phyloP scores from a whole-genome alignment of 2,888 invertebrate species.

The Cinara cedri region DNA sequence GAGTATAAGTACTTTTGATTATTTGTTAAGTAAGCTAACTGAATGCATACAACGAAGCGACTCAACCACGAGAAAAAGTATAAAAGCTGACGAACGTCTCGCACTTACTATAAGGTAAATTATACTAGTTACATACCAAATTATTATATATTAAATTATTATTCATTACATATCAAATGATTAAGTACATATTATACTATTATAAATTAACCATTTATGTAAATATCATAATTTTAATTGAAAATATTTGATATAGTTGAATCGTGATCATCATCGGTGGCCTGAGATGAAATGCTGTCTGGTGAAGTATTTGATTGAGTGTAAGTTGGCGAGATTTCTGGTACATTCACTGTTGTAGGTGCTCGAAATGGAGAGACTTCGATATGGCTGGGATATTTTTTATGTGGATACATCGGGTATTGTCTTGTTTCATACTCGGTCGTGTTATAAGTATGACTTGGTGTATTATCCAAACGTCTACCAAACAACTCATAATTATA shows the following conservation, averaged over 20 bases:
- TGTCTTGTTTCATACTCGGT: slow-evolving; percentile 30
- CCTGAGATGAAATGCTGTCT: slow-evolving; percentile 13
- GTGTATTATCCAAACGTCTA: slow-evolving; percentile 26
- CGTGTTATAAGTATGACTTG: slow-evolving; percentile 11
- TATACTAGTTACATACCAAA: neutral
- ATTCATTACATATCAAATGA: neutral
- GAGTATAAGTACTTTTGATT: slow-evolving; percentile 19
- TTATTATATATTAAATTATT: too few relatives aligned
- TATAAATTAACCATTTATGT: too few relatives aligned
- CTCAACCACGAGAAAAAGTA: slow-evolving; percentile 10
- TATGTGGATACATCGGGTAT: slow-evolving; percentile 20
- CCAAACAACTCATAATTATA: slow-evolving; percentile 22
- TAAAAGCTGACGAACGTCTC: slow-evolving; percentile 18
- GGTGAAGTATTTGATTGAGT: slow-evolving; percentile 21
- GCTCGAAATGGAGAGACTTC: slow-evolving; percentile 36
- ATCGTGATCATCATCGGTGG: slow-evolving; percentile 31
- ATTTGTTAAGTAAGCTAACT: slow-evolving; percentile 25
- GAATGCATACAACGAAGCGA: slow-evolving; percentile 5
- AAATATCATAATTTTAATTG: too few relatives aligned
- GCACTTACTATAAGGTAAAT: slow-evolving; percentile 28
- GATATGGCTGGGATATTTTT: slow-evolving; percentile 11
- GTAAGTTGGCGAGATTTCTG: slow-evolving; percentile 12
- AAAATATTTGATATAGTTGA: slow-evolving; percentile 31
- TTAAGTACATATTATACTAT: too few relatives aligned
- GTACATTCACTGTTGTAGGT: slow-evolving; percentile 33